Conservation (phyloP, 2,113 vertebrate genomes). For the Scomber japonicus region DNA sequence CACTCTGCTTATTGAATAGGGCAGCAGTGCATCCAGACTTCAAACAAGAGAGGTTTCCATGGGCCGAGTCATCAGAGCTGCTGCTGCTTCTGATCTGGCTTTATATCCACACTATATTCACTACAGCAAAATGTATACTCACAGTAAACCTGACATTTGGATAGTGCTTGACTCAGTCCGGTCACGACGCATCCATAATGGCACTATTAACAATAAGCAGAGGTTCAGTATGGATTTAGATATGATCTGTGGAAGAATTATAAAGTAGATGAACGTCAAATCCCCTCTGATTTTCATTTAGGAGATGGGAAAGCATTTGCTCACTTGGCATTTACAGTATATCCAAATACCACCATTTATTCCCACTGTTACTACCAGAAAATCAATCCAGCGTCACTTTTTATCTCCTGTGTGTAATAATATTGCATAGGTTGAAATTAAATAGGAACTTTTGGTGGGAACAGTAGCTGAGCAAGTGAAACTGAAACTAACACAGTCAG, state of each 20-base stretch:
- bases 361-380: no score
- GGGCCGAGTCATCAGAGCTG: constrained; percentile 13
- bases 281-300: background rate
- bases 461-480: no score
- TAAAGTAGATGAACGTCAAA: background rate
- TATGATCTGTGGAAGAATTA: background rate
- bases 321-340: background rate
- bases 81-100: background rate
- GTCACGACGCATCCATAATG: no score
- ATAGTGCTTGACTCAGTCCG: no score
- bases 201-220: background rate
- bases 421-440: no score
- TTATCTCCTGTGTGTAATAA: background rate
- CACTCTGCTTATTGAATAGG: constrained; percentile 27
- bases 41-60: constrained; percentile 30
- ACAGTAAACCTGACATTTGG: background rate
- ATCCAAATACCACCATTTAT: background rate
- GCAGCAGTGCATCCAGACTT: constrained; percentile 43
- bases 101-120: background rate
- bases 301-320: background rate
- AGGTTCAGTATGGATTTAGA: background rate
- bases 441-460: no score
- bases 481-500: no score
- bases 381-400: background rate
- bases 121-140: background rate